These are phyloP conservation scores for Daboia siamensis DNA, from an alignment of 2,113 vertebrate species.

Conservation along the genomic window DNA sequence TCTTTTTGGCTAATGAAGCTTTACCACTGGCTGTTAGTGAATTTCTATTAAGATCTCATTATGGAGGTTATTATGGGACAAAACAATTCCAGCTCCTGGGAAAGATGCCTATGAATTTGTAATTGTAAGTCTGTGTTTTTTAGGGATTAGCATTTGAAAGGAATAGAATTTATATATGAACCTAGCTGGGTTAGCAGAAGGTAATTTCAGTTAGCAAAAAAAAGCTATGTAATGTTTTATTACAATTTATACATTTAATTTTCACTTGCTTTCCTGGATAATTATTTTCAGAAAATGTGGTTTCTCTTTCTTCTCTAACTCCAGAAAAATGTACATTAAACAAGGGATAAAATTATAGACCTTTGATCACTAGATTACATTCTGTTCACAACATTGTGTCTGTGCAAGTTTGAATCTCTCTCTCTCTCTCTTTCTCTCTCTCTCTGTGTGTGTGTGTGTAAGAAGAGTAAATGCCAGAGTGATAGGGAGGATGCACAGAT, in stretches of 20 bases:
- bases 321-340: neutral
- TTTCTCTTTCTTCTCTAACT: neutral
- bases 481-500: neutral
- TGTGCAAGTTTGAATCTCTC: neutral
- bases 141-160: slow-evolving; percentile 72
- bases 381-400: neutral
- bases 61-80: slow-evolving; percentile 68
- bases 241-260: slow-evolving; percentile 53
- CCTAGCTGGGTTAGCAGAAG: slow-evolving; percentile 50
- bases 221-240: slow-evolving; percentile 56
- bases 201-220: slow-evolving; percentile 66
- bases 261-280: slow-evolving; percentile 31
- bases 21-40: slow-evolving; percentile 59
- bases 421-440: too few species aligned
- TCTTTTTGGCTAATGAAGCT: slow-evolving; percentile 71
- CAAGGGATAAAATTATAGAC: neutral
- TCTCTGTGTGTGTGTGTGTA: neutral
- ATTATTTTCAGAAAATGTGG: slow-evolving; percentile 44
- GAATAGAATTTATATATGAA: slow-evolving; percentile 49
- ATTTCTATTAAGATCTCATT: slow-evolving; percentile 71
- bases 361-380: neutral
- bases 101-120: slow-evolving; percentile 71
- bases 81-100: slow-evolving; percentile 70
- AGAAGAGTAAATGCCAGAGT: neutral
- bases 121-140: slow-evolving; percentile 66